These are phyloP conservation scores for Sebastes diaconus DNA, from an alignment of 2,797 vertebrate genomes.

Conservation along the genomic window DNA sequence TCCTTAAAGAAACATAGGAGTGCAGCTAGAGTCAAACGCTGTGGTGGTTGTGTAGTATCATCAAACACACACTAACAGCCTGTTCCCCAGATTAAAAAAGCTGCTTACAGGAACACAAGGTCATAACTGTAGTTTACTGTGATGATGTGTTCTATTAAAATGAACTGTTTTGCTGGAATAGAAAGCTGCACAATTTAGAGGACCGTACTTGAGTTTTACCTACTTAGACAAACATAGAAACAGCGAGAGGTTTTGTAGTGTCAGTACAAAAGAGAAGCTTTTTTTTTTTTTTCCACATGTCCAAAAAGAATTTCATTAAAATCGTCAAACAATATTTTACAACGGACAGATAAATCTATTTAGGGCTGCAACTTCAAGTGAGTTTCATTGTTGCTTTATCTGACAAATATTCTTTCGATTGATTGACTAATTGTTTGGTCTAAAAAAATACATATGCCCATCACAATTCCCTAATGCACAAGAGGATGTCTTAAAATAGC, in stretches of 20 bases:
- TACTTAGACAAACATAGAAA: constrained; percentile 13
- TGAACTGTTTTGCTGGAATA: not conserved
- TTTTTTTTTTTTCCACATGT: not conserved
- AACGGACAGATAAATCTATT: constrained; percentile 2
- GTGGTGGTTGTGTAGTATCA: constrained; percentile 6
- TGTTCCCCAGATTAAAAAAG: not conserved
- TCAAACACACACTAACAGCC: constrained; percentile 10
- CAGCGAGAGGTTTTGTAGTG: not conserved
- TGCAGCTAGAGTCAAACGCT: constrained; percentile 6
- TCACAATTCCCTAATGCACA: not conserved
- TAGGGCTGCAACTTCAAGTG: not conserved
- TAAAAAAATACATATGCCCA: not conserved
- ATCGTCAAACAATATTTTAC: constrained; percentile 3
- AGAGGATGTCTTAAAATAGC: not conserved
- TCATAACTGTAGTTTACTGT: not conserved
- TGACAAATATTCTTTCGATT: not conserved
- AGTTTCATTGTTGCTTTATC: not conserved
- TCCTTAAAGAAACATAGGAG: constrained; percentile 32
- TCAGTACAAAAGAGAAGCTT: not conserved
- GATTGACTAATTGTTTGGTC: not conserved
- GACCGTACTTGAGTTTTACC: not conserved
- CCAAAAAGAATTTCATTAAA: not conserved
- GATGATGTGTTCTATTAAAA: not conserved
- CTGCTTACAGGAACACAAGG: not conserved
- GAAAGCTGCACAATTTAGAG: not conserved